Conservation (phyloP, 2,113 vertebrate genomes). For the Alosa alosa region DNA sequence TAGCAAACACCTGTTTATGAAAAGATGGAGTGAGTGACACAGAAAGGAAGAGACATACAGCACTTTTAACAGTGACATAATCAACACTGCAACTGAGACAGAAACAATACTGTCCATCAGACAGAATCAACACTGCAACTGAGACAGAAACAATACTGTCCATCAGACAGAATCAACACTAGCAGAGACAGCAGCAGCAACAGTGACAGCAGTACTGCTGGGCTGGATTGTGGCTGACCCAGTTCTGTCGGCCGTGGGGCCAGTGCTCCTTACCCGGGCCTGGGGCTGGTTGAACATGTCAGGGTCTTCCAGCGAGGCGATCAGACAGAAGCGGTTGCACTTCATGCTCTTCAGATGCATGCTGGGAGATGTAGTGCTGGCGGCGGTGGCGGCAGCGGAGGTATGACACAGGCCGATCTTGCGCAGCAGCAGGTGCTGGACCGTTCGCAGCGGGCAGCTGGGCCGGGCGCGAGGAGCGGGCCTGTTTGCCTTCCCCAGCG, state of each 20-base stretch:
- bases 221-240: neutral
- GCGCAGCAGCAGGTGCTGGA: conserved; percentile 40
- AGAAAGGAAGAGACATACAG: neutral
- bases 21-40: neutral
- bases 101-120: too few relatives aligned
- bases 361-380: conserved; percentile 39
- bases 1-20: neutral
- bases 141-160: too few relatives aligned
- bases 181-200: neutral
- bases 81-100: too few relatives aligned
- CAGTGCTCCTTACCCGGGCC: conserved; percentile 75
- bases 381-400: neutral
- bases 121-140: too few relatives aligned
- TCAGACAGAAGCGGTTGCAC: conserved; percentile 84
- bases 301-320: conserved; percentile 80
- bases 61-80: too few relatives aligned
- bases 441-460: conserved; percentile 41
- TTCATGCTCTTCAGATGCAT: conserved; percentile 93
- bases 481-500: conserved; percentile 50
- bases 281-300: conserved; percentile 84
- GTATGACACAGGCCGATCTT: conserved; percentile 33
- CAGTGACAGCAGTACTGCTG: neutral
- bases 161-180: neutral
- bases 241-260: neutral
- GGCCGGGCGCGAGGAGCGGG: conserved; percentile 31